These are phyloP conservation scores for Cryptocephalus moraei DNA, from an alignment of 2,888 invertebrate genomes.

Conservation along the genomic window DNA sequence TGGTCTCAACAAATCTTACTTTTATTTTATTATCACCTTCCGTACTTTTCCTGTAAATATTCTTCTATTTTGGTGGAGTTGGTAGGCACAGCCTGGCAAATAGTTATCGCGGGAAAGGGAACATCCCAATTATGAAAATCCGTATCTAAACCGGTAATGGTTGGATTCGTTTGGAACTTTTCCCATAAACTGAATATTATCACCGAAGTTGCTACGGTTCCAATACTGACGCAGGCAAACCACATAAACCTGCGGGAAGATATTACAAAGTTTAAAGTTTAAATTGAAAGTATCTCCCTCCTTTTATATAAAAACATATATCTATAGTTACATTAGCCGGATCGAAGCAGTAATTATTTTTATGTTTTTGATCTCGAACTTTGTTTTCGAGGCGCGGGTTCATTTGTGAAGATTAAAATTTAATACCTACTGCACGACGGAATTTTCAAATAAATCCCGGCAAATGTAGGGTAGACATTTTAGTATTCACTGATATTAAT, in stretches of 20 bases:
- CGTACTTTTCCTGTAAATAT: conserved; percentile 1
- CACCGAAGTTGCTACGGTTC: conserved; percentile 59
- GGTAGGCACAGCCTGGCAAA: conserved; percentile 44
- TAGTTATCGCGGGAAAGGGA: conserved; percentile 61
- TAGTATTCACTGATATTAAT: too few species aligned
- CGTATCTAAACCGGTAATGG: conserved; percentile 69
- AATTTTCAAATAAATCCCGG: too few species aligned
- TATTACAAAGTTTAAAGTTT: too few species aligned
- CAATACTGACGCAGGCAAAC: conserved; percentile 61
- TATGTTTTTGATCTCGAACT: too few species aligned
- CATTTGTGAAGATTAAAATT: too few species aligned
- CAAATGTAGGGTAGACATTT: too few species aligned
- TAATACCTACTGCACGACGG: too few species aligned
- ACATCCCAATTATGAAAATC: conserved; percentile 75
- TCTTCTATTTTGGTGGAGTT: conserved; percentile 10
- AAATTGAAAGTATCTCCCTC: too few species aligned
- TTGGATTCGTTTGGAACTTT: conserved; percentile 76
- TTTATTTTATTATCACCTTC: neutral
- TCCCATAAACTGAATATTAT: conserved; percentile 72
- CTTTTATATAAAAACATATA: too few species aligned
- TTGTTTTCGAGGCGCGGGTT: too few species aligned
- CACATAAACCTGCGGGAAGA: conserved; percentile 58
- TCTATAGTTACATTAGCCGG: too few species aligned
- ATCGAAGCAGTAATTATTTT: too few species aligned
- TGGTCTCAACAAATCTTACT: neutral